Conservation (phyloP, 2,888 invertebrate genomes). For the Morinoia aosen region DNA sequence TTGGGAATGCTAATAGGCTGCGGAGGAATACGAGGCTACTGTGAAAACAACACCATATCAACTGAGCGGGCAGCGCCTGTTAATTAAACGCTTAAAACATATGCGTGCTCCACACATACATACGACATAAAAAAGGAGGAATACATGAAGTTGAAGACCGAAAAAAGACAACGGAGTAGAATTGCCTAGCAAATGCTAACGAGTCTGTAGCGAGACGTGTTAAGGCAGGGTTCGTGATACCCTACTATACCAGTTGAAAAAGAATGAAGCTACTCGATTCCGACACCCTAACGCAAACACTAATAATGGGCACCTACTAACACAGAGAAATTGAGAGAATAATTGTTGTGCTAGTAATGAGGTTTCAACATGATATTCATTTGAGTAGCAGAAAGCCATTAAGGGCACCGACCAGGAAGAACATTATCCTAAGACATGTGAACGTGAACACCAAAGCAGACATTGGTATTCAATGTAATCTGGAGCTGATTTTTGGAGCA, state of each 20-base stretch:
- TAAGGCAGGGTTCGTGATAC: too few relatives aligned
- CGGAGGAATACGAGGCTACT: background rate
- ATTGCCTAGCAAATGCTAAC: too few relatives aligned
- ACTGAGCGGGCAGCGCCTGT: background rate
- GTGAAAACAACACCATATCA: background rate
- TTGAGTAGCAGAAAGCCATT: background rate
- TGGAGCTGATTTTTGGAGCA: too few relatives aligned
- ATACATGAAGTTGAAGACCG: background rate
- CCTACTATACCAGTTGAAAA: too few relatives aligned
- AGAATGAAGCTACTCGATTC: background rate
- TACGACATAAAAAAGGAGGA: background rate
- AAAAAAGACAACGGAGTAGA: too few relatives aligned
- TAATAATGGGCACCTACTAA: background rate
- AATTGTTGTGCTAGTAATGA: background rate
- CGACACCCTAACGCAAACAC: background rate
- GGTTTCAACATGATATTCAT: background rate
- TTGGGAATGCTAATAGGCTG: background rate
- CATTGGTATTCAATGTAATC: too few relatives aligned
- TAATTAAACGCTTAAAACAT: background rate
- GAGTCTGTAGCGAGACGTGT: too few relatives aligned
- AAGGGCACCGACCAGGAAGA: background rate
- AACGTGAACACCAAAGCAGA: background rate
- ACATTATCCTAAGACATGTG: background rate
- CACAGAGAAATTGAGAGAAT: background rate
- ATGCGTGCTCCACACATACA: background rate